Conservation (phyloP, 64 coral and sea anemone species). For the Pocillopora verrucosa region DNA sequence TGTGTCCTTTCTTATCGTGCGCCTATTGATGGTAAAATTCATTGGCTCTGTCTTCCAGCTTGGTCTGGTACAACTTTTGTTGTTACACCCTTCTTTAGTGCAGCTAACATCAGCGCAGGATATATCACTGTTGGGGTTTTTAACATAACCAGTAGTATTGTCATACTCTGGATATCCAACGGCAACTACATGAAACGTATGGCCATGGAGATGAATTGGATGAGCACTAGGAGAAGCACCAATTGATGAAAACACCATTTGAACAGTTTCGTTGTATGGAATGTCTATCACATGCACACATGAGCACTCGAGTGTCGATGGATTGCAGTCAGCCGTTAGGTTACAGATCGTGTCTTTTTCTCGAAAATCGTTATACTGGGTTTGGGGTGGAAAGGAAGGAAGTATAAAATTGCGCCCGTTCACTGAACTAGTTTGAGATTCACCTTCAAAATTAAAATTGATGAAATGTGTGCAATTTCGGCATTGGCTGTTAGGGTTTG, state of each 20-base stretch:
- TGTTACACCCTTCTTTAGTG: not conserved
- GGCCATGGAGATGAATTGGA: constrained; percentile 66
- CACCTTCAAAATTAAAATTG: constrained; percentile 63
- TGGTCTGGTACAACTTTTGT: constrained; percentile 16
- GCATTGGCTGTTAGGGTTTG: not conserved
- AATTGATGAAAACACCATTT: constrained; percentile 61
- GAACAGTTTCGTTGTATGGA: constrained; percentile 46
- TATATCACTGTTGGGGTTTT: constrained; percentile 45
- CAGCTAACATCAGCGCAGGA: constrained; percentile 31
- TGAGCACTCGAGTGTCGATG: constrained; percentile 32
- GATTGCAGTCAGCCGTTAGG: not conserved
- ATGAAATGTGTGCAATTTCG: constrained; percentile 31
- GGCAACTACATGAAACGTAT: constrained; percentile 49
- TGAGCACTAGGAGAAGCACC: constrained; percentile 13
- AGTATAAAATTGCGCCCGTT: constrained; percentile 60
- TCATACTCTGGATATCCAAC: constrained; percentile 59
- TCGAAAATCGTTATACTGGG: not conserved
- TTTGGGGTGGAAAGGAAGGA: constrained; percentile 38
- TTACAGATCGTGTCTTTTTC: constrained; percentile 10
- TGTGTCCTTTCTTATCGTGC: constrained; percentile 65
- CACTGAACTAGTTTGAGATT: constrained; percentile 14
- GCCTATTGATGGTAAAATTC: constrained; percentile 36
- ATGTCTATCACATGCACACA: constrained; percentile 63
- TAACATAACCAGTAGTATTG: constrained; percentile 21
- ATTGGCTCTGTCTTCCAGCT: constrained; percentile 33